A percentile compares a stretch with the other conserved stretches of the same genome.
Evolutionary conservation across 1,140 invertebrate genomes (phyloP).

Genomic region (Drosophila fuyamai): DNA sequence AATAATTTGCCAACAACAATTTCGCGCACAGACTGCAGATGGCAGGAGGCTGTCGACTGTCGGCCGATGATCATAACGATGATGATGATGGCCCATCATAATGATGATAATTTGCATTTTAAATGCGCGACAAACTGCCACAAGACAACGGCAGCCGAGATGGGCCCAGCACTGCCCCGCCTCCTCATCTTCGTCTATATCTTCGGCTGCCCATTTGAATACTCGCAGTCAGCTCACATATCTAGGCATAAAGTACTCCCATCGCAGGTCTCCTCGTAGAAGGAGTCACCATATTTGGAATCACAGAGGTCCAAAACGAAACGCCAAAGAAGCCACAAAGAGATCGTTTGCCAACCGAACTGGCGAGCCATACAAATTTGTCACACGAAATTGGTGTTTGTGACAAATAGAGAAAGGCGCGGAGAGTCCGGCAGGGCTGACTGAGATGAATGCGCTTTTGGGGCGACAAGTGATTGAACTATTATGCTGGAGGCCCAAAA

Average conservation of each 20-base stretch:
- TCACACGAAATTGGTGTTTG: conserved; percentile 82
- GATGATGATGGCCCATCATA: conserved; percentile 70
- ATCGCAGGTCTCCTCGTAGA: conserved; percentile 29
- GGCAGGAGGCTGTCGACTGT: conserved; percentile 51
- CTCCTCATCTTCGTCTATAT: not conserved
- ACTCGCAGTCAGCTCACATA: conserved; percentile 43
- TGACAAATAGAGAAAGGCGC: conserved; percentile 73
- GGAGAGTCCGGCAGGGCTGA: conserved; percentile 4
- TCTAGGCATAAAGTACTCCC: conserved; percentile 72
- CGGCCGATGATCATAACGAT: conserved; percentile 35
- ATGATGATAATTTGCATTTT: conserved; percentile 83
- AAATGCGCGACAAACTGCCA: conserved; percentile 78
- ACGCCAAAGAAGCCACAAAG: conserved; percentile 46
- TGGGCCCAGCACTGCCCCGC: not conserved
- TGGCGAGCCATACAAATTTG: conserved; percentile 74
- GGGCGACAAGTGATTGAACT: conserved; percentile 81
- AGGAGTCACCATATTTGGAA: conserved; percentile 73
- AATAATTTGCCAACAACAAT: conserved; percentile 80
- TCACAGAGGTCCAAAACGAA: conserved; percentile 23
- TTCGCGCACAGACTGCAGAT: conserved; percentile 21
- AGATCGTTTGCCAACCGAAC: conserved; percentile 35
- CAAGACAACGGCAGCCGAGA: conserved; percentile 27
- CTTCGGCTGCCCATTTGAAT: conserved; percentile 69
- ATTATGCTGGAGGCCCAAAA: conserved; percentile 66
- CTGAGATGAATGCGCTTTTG: conserved; percentile 31